Evolutionary conservation across 2,888 invertebrate genomes (phyloP), one percentile per base, ranked within the genome.

Genomic region (Coelogynopora nodosa): DNA sequence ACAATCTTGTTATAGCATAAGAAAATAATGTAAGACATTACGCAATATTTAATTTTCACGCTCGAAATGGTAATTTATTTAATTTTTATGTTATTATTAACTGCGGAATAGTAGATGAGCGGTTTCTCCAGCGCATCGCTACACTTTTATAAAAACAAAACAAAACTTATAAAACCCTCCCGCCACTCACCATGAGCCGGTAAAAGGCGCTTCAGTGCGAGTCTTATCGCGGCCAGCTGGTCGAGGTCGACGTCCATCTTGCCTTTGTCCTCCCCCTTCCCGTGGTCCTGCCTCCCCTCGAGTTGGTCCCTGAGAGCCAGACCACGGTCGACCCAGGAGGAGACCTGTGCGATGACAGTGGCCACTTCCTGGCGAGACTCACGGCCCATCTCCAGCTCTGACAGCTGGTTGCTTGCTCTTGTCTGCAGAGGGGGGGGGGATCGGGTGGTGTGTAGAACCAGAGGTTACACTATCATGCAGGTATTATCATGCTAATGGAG

Each of bases 311-410:
- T 5, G 5, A 74, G 23, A 2, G 5, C 18, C 23, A n/a, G 74
- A 74, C 74, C 74, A 13, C 23, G 5, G 27, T 26, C 18, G 27
- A 74, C 74, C 74, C 74, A 74, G 2, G 74, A 13, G 27, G 74
- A 23, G 2, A 74, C 74, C 2, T 23, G 5, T 5, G 74, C 74
- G 74, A 74, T 74, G 74, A 74, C 18, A 74, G 74, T 13, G 74
- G 74, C 74, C 74, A 74, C 23, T 74, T 74, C 74, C 23, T 74
- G 74, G 10, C 74, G 74, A n/a, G 74, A 13, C 10, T 74, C 74
- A 74, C 27, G 74, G 10, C 18, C 74, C 2, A 2, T 26, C 23
- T 74, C 74, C 18, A 74, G 23, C 74, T 13, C 27, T 10, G 23
- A 74, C 2, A 74, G 5, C 74, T 74, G 5, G 2, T 74, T 23